A percentile compares a stretch with the other conserved stretches of the same genome.
Conservation (phyloP, 92 coral and sea anemone genomes). For the Heteractis magnifica region DNA sequence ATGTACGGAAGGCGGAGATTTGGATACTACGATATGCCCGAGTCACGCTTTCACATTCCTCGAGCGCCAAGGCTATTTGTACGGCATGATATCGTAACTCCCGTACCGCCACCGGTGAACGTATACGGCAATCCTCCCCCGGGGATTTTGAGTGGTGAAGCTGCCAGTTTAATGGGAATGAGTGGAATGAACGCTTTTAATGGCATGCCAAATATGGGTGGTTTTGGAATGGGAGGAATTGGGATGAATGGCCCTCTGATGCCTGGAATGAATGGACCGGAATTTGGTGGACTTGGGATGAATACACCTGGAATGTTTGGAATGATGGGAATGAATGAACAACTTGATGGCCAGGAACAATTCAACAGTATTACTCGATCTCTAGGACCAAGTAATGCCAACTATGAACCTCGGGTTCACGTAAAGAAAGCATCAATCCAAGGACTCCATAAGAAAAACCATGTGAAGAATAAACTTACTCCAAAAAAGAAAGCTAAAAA, state of each 20-base stretch:
- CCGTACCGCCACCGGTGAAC: conserved; percentile 80
- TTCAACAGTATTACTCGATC: conserved; percentile 35
- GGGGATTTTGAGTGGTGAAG: conserved; percentile 62
- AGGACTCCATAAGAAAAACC: conserved; percentile 29
- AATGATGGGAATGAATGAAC: conserved; percentile 35
- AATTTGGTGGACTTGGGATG: conserved; percentile 52
- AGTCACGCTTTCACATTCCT: conserved; percentile 28
- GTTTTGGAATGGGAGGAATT: conserved; percentile 35
- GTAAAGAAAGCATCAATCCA: conserved; percentile 75
- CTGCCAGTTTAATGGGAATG: conserved; percentile 52
- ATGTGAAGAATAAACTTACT: conserved; percentile 2
- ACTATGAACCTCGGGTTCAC: conserved; percentile 31
- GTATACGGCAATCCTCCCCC: conserved; percentile 79
- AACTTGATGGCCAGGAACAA: conserved; percentile 38
- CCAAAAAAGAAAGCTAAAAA: conserved; percentile 28
- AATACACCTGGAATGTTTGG: conserved; percentile 29
- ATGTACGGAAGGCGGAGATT: conserved; percentile 1
- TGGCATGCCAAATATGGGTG: conserved; percentile 38
- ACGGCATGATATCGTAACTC: conserved; percentile 68
- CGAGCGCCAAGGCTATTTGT: conserved; percentile 21
- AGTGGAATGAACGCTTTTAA: conserved; percentile 41
- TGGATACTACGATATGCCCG: conserved; percentile 11
- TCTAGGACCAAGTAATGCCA: conserved; percentile 44
- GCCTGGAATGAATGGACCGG: conserved; percentile 42
- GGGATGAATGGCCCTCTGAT: conserved; percentile 28